Conservation (phyloP, 2,113 vertebrate genomes). For the Pelvicachromis taeniatus region DNA sequence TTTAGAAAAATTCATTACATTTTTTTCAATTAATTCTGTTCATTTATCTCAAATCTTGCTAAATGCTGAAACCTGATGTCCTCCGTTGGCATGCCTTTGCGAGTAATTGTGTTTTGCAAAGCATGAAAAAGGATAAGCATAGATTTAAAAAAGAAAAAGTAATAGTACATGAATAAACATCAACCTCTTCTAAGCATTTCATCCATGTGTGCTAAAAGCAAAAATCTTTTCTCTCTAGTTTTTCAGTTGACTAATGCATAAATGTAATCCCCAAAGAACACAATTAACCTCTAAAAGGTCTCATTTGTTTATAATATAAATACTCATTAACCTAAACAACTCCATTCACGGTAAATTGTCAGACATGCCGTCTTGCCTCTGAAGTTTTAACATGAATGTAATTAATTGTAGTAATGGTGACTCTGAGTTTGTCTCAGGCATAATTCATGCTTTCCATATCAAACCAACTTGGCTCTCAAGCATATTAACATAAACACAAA, state of each 20-base stretch:
- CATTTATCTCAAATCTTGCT: neutral
- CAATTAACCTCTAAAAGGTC: neutral
- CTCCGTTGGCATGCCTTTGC: neutral
- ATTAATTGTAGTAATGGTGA: neutral
- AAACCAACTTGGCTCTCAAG: neutral
- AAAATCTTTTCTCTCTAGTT: neutral
- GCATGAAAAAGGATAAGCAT: neutral
- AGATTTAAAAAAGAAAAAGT: neutral
- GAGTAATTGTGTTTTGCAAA: neutral
- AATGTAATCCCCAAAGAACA: neutral
- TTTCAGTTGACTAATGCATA: neutral
- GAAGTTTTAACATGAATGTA: neutral
- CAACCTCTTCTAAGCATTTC: neutral
- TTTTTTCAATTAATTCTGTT: neutral
- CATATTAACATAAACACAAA: neutral
- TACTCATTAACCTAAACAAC: neutral
- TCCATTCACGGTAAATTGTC: neutral
- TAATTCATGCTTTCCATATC: neutral
- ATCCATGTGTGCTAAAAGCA: neutral
- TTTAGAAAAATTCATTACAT: neutral
- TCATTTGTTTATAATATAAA: neutral
- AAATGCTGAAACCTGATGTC: neutral
- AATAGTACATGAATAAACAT: neutral
- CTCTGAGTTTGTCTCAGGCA: neutral
- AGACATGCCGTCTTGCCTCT: neutral